Conservation (phyloP, 2,113 vertebrate genomes). For the Turdus rufiventris region DNA sequence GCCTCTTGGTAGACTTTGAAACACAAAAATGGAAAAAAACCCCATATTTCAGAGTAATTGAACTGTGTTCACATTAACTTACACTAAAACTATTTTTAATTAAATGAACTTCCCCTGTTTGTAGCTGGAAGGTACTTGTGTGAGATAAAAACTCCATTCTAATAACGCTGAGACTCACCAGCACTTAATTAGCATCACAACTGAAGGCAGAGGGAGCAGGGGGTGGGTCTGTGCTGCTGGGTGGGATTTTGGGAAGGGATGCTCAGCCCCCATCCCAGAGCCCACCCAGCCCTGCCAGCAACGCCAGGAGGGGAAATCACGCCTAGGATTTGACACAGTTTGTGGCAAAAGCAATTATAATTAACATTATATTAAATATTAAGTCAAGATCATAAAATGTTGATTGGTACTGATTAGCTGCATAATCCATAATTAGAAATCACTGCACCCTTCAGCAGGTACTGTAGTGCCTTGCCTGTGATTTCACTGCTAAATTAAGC, state of each 20-base stretch:
- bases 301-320: background rate
- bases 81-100: conserved; percentile 55
- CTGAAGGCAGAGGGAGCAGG: background rate
- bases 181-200: conserved; percentile 36
- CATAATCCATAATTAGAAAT: conserved; percentile 68
- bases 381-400: conserved; percentile 70
- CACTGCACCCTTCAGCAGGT: conserved; percentile 61
- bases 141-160: conserved; percentile 47
- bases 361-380: conserved; percentile 73
- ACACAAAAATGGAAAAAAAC: background rate
- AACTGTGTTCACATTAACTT: conserved; percentile 47
- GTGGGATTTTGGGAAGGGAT: background rate
- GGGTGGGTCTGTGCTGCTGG: background rate
- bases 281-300: accelerated
- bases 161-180: conserved; percentile 7
- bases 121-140: conserved; percentile 57
- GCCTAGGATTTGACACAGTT: conserved; percentile 36
- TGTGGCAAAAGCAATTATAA: conserved; percentile 66
- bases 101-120: conserved; percentile 61
- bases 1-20: background rate
- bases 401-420: conserved; percentile 71
- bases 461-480: conserved; percentile 25
- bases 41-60: conserved; percentile 29
- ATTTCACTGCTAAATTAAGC: background rate
- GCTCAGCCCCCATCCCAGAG: background rate